Evolutionary conservation across 1,140 invertebrate genomes (phyloP), one percentile per base, ranked within the genome.

Genomic region (Akabosia matsudoensis): DNA sequence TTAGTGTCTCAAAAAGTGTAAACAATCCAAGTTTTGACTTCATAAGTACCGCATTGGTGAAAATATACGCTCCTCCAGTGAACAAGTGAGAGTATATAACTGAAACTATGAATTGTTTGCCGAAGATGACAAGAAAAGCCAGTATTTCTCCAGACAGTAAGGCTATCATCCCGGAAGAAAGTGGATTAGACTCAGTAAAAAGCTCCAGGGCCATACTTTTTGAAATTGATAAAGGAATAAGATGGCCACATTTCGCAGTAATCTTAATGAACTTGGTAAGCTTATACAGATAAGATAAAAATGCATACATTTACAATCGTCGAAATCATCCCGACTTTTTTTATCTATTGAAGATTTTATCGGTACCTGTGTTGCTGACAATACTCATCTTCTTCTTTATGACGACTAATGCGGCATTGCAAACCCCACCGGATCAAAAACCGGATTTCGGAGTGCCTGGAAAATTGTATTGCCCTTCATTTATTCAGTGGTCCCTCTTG

Each of bases 171-270:
- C 7, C 7, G 7, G 37, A 45, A 10, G 37, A 45, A 18, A 18
- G 7, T 45, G 37, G 37, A 45, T 45, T 45, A 45, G 37, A 45
- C 18, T 45, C 37, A 10, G 37, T 18, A 45, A 45, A 45, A 45
- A 45, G 37, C 18, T 45, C 37, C 7, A 45, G 37, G n/a, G 14
- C 24, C 24, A 24, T 61, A 7, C 54, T n/a, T 22, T 61, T 61
- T 22, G 13, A 61, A 22, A 14, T 61, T 14, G 54, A 61, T 24
- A 24, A 61, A 10, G 54, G 54, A 61, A 24, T 61, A 7, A 13
- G 54, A 4, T 61, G 54, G 54, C 54, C 54, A 13, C 54, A 61
- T 61, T n/a, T 61, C 54, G 54, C 54, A n/a, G 24, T 61, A 22
- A 61, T 61, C 24, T 7, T 61, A n/a, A n/a, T 61, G 4, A 61